Evolutionary conservation across 2,113 vertebrate genomes (phyloP), one percentile per base, ranked within the genome.

Genomic region (Mesoclemmys tuberculata): DNA sequence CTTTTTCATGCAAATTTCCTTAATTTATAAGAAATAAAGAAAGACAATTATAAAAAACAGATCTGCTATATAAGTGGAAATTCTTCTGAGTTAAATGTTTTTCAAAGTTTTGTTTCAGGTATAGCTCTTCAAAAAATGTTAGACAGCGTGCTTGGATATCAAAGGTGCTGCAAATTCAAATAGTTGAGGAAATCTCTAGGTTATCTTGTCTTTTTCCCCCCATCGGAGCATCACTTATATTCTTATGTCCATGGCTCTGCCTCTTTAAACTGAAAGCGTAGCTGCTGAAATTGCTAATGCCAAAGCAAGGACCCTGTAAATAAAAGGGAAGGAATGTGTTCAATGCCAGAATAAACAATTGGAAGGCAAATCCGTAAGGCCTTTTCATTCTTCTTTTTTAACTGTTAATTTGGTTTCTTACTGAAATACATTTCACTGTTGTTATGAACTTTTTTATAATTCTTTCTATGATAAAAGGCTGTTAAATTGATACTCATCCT

Each of bases 1-100:
- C 52, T 82, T 80, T 88, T 94, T 92, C 12, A 94, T 94, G 95
- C 83, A 92, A 51, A 95, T 96, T 68, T 96, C 78, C 10, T 64
- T 95, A 90, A 80, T 95, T 92, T 82, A 82, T 87, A 85, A 84
- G 82, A 26, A 41, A 38, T 49, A 22, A 80, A 88, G 48, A 85
- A 81, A 49, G 52, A n/a, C 27, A 56, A 48, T 31, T 1, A 77
- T 64, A 19, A 5, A 44, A 89, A 93, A 79, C 49, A 1, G 41
- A 87, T 90, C 85, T 92, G 61, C 80, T 82, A 5, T 78, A 0
- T 64, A 74, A 80, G 27, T 82, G 74, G 89, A 91, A 91, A 95
- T 86, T 46, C 44, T 93, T 95, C 78, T 80, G 56, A 85, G 49
- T 80, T 8, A 27, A 84, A 49, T 58, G 19, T 51, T 35, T 90